Base-by-base conservation (phyloP, 2,797 vertebrate species). In the Hyperoplus lanceolatus region DNA sequence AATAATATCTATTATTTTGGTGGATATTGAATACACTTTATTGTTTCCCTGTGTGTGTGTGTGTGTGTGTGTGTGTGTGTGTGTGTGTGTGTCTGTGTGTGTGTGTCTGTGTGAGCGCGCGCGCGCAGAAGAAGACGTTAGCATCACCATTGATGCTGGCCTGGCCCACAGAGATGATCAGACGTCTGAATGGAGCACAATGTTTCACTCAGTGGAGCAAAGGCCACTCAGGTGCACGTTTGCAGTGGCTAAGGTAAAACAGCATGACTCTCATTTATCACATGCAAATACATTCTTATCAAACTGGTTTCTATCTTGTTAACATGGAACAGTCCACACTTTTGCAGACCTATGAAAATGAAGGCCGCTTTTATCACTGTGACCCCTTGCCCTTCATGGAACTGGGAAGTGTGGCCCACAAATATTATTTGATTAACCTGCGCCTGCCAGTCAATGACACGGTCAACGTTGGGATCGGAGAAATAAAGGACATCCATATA, bases 371-470 rank as follows among this genome's bases (percentile, higher is more conserved):
- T 38, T 86, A 86, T 57, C 63, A 77, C 21, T 87, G 82, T 55
- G 82, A 89, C 21, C 80, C 84, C 14, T 12, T 87, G 39, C 95
- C 96, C 8, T 95, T 97, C 81, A 96, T 97, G 94, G 96, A 97
- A 84, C 92, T 97, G 0, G 96, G 96, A 38, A 96, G 94, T 0
- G 95, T 97, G 83, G 94, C 96, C 7, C 96, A 97, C 89, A 97
- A 96, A 56, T 97, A 94, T 84, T 97, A 97, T 83, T 94, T 97
- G 77, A 89, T 97, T 63, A 97, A 97, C 88, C 95, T 97, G 80
- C 94, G 95, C 1, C 92, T 97, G 69, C 96, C 96, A 0, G 96
- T 97, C 51, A 96, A 96, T 5, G 96, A 97, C 82, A 94, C 92
- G 57, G 92, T 95, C 73, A 95, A 95, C 10, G 89, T 95, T 51